Conservation (phyloP, 37 sponge, comb jelly and placozoan species). For the Ianthella basta region DNA sequence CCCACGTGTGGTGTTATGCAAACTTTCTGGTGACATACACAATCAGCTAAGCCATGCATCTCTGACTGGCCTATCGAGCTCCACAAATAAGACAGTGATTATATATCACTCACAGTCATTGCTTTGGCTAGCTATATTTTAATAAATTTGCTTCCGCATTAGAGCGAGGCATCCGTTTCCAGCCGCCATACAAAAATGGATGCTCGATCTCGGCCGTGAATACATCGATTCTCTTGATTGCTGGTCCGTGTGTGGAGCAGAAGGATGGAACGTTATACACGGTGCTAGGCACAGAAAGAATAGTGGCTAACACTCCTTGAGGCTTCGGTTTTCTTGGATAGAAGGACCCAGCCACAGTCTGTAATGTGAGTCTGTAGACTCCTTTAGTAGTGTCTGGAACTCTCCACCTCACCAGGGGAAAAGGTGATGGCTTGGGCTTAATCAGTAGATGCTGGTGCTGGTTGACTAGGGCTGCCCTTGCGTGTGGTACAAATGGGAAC, state of each 20-base stretch:
- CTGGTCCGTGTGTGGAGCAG: slow-evolving; percentile 28
- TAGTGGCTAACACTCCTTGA: background rate
- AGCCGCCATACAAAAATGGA: slow-evolving; percentile 7
- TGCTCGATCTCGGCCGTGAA: slow-evolving; percentile 24
- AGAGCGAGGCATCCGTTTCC: slow-evolving; percentile 29
- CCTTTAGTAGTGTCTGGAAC: background rate
- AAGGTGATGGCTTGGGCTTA: background rate
- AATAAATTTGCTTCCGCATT: too few species aligned
- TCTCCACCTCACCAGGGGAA: background rate
- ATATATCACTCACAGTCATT: too few species aligned
- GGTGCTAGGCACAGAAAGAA: slow-evolving; percentile 11
- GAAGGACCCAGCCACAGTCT: background rate
- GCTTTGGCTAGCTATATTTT: too few species aligned
- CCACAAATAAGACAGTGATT: too few species aligned
- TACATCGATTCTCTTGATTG: slow-evolving; percentile 7
- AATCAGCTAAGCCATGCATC: too few species aligned
- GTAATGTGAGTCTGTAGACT: background rate
- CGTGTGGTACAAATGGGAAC: background rate
- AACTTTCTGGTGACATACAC: too few species aligned
- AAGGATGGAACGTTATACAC: slow-evolving; percentile 21
- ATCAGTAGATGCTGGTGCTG: background rate
- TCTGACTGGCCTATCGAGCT: too few species aligned
- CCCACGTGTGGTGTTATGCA: too few species aligned
- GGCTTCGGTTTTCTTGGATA: background rate
- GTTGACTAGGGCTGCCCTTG: background rate